Evolutionary conservation across 2,888 invertebrate genomes (phyloP).

Genomic region (Lithodes maja): DNA sequence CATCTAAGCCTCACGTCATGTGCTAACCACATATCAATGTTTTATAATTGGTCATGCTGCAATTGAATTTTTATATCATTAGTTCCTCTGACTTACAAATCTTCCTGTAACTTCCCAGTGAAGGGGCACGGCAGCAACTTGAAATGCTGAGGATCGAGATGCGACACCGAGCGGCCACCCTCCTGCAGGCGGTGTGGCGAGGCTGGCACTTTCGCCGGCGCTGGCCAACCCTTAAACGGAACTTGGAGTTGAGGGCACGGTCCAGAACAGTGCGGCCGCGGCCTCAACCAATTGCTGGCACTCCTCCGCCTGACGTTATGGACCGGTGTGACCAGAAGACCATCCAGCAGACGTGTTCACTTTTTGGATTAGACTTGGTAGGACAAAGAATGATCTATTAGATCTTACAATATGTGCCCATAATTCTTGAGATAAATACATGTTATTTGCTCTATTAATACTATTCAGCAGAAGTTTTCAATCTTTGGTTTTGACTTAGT

Average conservation of each 20-base stretch:
- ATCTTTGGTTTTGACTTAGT: too few species aligned
- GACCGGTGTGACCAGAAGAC: slow-evolving; percentile 92
- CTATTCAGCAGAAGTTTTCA: too few species aligned
- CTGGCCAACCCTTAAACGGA: slow-evolving; percentile 79
- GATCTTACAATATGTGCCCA: too few species aligned
- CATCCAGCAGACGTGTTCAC: slow-evolving; percentile 91
- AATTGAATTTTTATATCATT: too few species aligned
- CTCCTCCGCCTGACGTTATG: slow-evolving; percentile 82
- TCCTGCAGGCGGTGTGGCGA: slow-evolving; percentile 89
- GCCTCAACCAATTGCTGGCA: slow-evolving; percentile 92
- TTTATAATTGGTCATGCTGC: too few species aligned
- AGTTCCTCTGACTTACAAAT: neutral
- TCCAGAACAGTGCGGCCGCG: slow-evolving; percentile 79
- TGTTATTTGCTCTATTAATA: too few species aligned
- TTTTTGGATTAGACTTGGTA: slow-evolving; percentile 92
- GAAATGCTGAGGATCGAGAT: slow-evolving; percentile 87
- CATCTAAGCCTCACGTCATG: too few species aligned
- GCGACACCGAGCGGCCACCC: slow-evolving; percentile 86
- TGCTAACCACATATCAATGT: too few species aligned
- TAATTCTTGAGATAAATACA: too few species aligned
- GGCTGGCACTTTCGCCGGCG: slow-evolving; percentile 84
- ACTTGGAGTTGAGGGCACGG: slow-evolving; percentile 72
- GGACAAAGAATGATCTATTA: slow-evolving; percentile 72
- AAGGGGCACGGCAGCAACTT: slow-evolving; percentile 92
- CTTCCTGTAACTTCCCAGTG: slow-evolving; percentile 78